These are phyloP conservation scores for Gymnoscelis rufifasciata DNA, from an alignment of 2,888 invertebrate genomes.

Conservation along the genomic window DNA sequence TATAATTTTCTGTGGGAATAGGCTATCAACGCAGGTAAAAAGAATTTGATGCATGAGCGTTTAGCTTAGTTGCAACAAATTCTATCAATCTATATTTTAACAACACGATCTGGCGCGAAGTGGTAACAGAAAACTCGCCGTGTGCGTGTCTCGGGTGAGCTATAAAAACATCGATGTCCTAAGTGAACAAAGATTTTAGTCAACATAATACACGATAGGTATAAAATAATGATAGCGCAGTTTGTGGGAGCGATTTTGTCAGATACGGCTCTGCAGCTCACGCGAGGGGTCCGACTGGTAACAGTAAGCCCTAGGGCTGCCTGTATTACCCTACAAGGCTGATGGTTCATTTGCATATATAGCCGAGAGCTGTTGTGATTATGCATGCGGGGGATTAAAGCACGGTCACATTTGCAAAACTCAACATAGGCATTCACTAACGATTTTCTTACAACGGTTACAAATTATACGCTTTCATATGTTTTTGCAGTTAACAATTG, in stretches of 20 bases:
- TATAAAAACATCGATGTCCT: no score
- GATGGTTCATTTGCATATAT: slow-evolving; percentile 40
- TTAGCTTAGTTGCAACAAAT: no score
- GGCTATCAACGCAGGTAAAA: no score
- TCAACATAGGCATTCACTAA: slow-evolving; percentile 1
- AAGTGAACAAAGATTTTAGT: slow-evolving; percentile 38
- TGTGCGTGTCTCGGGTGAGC: no score
- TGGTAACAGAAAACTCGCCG: no score
- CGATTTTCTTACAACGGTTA: no score
- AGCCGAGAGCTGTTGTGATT: slow-evolving; percentile 32
- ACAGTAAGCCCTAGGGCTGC: slow-evolving; percentile 37
- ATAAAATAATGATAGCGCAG: slow-evolving; percentile 31
- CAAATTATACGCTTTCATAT: no score
- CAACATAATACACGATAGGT: slow-evolving; percentile 34
- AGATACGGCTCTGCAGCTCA: slow-evolving; percentile 32
- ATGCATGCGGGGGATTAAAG: slow-evolving; percentile 20
- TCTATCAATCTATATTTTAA: no score
- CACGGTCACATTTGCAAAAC: slow-evolving; percentile 10
- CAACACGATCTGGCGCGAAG: no score
- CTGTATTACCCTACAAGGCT: slow-evolving; percentile 27
- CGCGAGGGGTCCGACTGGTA: slow-evolving; percentile 32
- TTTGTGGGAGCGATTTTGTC: slow-evolving; percentile 45
- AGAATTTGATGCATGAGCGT: no score
- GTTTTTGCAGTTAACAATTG: neutral
- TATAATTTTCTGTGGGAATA: no score